Base-by-base conservation (phyloP, 1,140 invertebrate genomes). In the Leptinotarsa undecemlineata region DNA sequence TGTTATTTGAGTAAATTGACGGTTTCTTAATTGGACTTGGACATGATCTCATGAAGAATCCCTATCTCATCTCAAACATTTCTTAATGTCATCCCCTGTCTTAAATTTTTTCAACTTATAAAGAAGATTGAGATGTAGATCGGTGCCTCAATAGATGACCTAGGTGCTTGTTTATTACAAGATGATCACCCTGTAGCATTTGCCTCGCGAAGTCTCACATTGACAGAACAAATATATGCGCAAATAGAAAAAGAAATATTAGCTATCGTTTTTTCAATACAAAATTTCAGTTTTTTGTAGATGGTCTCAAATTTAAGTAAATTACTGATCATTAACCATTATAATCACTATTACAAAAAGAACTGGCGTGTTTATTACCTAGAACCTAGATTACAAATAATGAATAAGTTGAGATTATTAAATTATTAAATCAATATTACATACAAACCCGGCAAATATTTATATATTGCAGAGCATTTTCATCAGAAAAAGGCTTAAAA, bases 131-230 rank as follows among this genome's bases (percentile, higher is more conserved):
- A 21, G 21, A 21, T 21, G 21, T 21, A 21, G 21, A 21, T 21
- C 3, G 21, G 3, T 21, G 21, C 21, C 21, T 21, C 2, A 80
- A 84, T 82, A 75, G 74, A 75, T 77, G 85, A 79, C n/a, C 48
- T 86, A 69, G 84, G 83, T n/a, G 78, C 78, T 4, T 77, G 76
- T 48, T 73, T 85, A 61, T 20, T 85, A 17, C 82, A 85, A 76
- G 67, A 80, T 70, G 75, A 76, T 60, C 72, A 76, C 71, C 82
- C 82, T 14, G 74, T 83, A 8, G 81, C 83, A 3, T 26, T 26
- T 26, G 23, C 23, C 23, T 85, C 83, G 17, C 78, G 82, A 78
- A 77, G 79, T 21, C 75, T 88, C 8, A 84, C 78, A 14, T 48
- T 66, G 61, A 76, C 78, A 15, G 75, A 85, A 86, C 74, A 86